These are phyloP conservation scores for Oophaga sylvatica DNA, from an alignment of 2,797 vertebrate genomes.

Conservation along the genomic window DNA sequence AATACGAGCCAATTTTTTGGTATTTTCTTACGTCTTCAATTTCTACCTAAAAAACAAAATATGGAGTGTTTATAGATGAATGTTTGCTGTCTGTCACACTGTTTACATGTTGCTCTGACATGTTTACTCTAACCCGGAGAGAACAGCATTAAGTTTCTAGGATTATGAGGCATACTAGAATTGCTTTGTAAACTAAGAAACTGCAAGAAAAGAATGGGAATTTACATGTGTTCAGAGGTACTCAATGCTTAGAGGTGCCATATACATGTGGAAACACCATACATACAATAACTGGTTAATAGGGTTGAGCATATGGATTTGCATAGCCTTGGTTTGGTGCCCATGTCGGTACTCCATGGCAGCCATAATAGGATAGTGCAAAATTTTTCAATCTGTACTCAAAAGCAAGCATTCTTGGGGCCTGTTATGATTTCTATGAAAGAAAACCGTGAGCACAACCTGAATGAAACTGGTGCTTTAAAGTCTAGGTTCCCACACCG, in stretches of 20 bases:
- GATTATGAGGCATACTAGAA: constrained; percentile 48
- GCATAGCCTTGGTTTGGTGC: no score
- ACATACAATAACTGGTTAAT: not conserved
- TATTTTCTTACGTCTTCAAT: constrained; percentile 47
- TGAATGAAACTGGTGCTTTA: no score
- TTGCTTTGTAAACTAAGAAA: constrained; percentile 48
- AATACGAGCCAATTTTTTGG: constrained; percentile 37
- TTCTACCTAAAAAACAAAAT: constrained; percentile 53
- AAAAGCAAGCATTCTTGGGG: no score
- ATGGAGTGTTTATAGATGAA: constrained; percentile 54
- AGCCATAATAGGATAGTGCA: no score
- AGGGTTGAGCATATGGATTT: no score
- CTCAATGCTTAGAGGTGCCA: not conserved
- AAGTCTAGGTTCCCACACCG: no score
- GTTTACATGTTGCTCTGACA: constrained; percentile 57
- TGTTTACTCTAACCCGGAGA: constrained; percentile 53
- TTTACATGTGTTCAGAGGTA: not conserved
- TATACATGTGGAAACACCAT: not conserved
- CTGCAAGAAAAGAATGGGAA: constrained; percentile 25
- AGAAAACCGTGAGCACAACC: no score
- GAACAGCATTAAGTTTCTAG: constrained; percentile 51
- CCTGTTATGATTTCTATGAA: no score
- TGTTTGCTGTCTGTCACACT: constrained; percentile 50
- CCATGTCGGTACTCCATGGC: no score
- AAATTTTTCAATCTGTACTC: no score